phyloP scores from a whole-genome alignment of 2,797 vertebrate genomes.

The Cyclopterus lumpus region DNA sequence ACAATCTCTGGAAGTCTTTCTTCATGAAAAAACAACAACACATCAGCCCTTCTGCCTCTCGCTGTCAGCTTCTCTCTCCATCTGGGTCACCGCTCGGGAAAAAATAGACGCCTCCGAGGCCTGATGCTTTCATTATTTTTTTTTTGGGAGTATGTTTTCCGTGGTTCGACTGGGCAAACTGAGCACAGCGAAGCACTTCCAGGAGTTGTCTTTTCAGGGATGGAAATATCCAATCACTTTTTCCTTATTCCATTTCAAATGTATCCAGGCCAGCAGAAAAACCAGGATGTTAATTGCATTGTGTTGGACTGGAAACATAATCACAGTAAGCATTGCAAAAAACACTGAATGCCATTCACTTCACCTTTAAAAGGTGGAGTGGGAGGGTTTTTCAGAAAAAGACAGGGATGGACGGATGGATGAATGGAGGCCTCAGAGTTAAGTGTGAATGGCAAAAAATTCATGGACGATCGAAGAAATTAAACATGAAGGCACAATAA shows the following conservation, averaged over 20 bases:
- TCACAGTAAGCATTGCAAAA: constrained; percentile 57
- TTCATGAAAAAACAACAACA: constrained; percentile 7
- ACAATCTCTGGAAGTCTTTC: constrained; percentile 28
- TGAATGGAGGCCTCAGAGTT: background rate
- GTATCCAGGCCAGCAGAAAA: constrained; percentile 67
- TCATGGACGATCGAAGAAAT: constrained; percentile 2
- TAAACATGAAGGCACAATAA: constrained; percentile 27
- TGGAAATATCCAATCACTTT: constrained; percentile 55
- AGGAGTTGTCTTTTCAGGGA: constrained; percentile 24
- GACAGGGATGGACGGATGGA: background rate
- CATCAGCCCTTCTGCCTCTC: constrained; percentile 5
- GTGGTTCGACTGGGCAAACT: background rate
- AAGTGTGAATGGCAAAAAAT: background rate
- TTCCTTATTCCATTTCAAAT: constrained; percentile 61
- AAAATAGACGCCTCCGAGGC: background rate
- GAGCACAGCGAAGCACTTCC: constrained; percentile 2
- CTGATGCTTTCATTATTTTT: background rate
- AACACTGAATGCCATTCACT: constrained; percentile 19
- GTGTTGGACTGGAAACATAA: constrained; percentile 73
- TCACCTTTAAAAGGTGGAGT: constrained; percentile 24
- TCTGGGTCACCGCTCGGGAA: constrained; percentile 5
- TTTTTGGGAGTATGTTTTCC: background rate
- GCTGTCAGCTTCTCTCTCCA: constrained; percentile 24
- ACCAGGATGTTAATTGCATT: constrained; percentile 76
- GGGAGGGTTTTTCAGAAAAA: constrained; percentile 10